These are phyloP conservation scores for Prolemur simus DNA, from an alignment of 2,113 vertebrate species.

Conservation along the genomic window DNA sequence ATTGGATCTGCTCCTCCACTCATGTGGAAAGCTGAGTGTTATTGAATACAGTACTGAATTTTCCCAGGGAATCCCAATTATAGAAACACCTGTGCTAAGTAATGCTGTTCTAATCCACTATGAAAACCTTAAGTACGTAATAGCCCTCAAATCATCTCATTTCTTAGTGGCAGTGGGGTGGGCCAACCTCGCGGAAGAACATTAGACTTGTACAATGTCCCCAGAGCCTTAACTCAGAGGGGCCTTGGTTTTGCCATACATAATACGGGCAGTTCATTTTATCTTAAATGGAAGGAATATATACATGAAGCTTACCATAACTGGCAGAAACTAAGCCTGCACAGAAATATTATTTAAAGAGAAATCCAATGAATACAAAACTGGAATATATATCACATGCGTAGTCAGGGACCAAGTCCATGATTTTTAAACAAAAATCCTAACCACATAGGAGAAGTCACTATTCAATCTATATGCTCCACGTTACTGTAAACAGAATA, in stretches of 20 bases:
- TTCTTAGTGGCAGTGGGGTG: conserved; percentile 63
- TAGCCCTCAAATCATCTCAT: conserved; percentile 71
- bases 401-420: conserved; percentile 8
- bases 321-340: conserved; percentile 51
- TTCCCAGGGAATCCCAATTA: conserved; percentile 70
- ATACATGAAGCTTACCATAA: conserved; percentile 38
- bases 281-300: conserved; percentile 40
- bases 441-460: conserved; percentile 24
- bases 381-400: conserved; percentile 27
- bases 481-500: conserved; percentile 50
- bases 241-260: conserved; percentile 8
- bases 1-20: conserved; percentile 48
- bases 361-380: conserved; percentile 50
- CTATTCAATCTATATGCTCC: background rate
- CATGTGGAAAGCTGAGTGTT: conserved; percentile 58
- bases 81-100: conserved; percentile 76
- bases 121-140: conserved; percentile 71
- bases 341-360: conserved; percentile 56
- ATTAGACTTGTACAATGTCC: conserved; percentile 41
- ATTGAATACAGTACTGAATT: conserved; percentile 69
- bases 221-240: conserved; percentile 46
- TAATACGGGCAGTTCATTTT: conserved; percentile 45
- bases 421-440: conserved; percentile 54
- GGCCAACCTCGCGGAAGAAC: conserved; percentile 59
- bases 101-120: conserved; percentile 59